phyloP scores from a whole-genome alignment of 2,888 invertebrate species.

The Itoplectis maculator region DNA sequence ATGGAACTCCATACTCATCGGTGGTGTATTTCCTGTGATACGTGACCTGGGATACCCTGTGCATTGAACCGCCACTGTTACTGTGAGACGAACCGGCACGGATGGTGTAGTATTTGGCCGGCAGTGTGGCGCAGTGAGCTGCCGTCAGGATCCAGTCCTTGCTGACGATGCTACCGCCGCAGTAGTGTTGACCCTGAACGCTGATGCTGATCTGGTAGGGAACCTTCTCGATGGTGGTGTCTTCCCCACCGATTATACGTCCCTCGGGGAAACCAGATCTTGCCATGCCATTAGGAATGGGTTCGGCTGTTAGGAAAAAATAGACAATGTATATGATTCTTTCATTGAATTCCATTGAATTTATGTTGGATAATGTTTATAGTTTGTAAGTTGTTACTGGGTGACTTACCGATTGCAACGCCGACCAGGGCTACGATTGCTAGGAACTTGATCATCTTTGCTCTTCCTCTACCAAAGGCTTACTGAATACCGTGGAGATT shows the following conservation, averaged over 20 bases:
- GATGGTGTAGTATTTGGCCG: conserved; percentile 79
- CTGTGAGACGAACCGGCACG: conserved; percentile 86
- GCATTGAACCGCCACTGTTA: conserved; percentile 84
- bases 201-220: conserved; percentile 85
- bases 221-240: conserved; percentile 84
- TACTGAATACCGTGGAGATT: conserved; percentile 37
- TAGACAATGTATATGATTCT: neutral
- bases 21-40: conserved; percentile 86
- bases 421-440: conserved; percentile 48
- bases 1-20: conserved; percentile 71
- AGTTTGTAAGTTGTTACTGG: neutral
- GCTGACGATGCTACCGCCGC: conserved; percentile 86
- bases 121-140: conserved; percentile 85
- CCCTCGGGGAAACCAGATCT: conserved; percentile 63
- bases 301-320: conserved; percentile 35
- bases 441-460: conserved; percentile 65
- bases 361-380: neutral
- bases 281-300: neutral
- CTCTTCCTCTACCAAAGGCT: conserved; percentile 49
- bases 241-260: conserved; percentile 85
- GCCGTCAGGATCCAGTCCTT: conserved; percentile 86
- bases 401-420: conserved; percentile 46
- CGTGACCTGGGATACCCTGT: conserved; percentile 83
- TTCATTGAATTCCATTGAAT: no score
- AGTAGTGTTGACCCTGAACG: conserved; percentile 84